phyloP scores from a whole-genome alignment of 2,113 vertebrate species.

The Scalopus aquaticus region DNA sequence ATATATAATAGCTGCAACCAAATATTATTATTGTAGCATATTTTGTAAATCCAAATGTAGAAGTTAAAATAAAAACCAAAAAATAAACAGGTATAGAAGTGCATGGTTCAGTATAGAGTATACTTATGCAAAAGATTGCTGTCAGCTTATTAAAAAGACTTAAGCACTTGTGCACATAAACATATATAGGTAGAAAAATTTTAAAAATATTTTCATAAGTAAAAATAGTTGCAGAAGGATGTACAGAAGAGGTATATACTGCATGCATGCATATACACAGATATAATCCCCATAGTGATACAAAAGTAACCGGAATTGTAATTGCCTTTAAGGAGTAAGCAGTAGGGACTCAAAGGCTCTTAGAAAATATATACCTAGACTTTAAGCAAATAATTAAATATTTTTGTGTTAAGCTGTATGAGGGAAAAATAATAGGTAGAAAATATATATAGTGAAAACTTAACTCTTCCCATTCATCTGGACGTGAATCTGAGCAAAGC shows the following conservation, averaged over 20 bases:
- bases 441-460: not conserved
- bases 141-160: not conserved
- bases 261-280: too few relatives aligned
- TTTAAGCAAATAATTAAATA: not conserved
- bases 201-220: not conserved
- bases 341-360: not conserved
- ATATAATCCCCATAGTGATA: not conserved
- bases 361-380: not conserved
- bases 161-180: not conserved
- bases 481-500: not conserved
- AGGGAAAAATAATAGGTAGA: not conserved
- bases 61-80: not conserved
- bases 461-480: not conserved
- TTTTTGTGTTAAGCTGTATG: not conserved
- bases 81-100: not conserved
- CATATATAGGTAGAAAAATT: not conserved
- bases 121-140: not conserved
- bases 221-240: not conserved
- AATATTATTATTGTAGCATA: not conserved
- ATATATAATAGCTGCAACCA: too few relatives aligned
- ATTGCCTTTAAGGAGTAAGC: not conserved
- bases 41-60: not conserved
- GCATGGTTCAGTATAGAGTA: not conserved
- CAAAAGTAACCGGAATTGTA: not conserved
- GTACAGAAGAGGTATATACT: not conserved